Evolutionary conservation across 2,888 invertebrate genomes (phyloP), one percentile per base, ranked within the genome.

Genomic region (Drosophila meridionalis): DNA sequence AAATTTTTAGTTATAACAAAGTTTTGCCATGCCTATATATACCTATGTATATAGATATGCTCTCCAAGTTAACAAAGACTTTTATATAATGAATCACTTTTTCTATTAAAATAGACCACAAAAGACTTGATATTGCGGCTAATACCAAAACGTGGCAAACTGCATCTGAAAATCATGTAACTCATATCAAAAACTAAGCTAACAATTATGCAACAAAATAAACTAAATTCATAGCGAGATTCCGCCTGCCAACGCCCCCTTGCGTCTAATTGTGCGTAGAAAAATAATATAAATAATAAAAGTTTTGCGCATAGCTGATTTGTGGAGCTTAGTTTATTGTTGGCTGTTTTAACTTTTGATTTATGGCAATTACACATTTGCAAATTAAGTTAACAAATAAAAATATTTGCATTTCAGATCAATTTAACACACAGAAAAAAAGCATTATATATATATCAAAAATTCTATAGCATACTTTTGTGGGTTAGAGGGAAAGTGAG

Each of bases 281-380:
- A 20, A 58, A 42, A 65, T 57, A 47, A 38, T 42, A 52, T 56
- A 58, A 57, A 76, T 63, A 66, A 58, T 38, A 45, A 36, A 66
- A 55, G 26, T 65, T 69, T 62, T 59, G 52, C 48, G 68, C 63
- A 73, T 66, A 69, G 69, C 65, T 69, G 66, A 77, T 77, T 77
- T 61, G 72, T 52, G 47, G 55, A 26, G 38, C 40, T 55, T 55
- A 40, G 14, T 55, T 55, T 40, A 38, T 36, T 55, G 42, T 12
- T 43, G 42, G 69, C 45, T 77, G 56, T 26, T 60, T 53, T 61
- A 45, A 36, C 38, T 69, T 76, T 61, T 73, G 69, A 69, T 64
- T 78, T 78, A 64, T 73, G 69, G 38, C 53, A 63, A 63, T 63
- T 69, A 36, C 50, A 59, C 62, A 56, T 65, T 69, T 72, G 73